phyloP scores from a whole-genome alignment of 2,797 vertebrate species.

The Neosalanx taihuensis region DNA sequence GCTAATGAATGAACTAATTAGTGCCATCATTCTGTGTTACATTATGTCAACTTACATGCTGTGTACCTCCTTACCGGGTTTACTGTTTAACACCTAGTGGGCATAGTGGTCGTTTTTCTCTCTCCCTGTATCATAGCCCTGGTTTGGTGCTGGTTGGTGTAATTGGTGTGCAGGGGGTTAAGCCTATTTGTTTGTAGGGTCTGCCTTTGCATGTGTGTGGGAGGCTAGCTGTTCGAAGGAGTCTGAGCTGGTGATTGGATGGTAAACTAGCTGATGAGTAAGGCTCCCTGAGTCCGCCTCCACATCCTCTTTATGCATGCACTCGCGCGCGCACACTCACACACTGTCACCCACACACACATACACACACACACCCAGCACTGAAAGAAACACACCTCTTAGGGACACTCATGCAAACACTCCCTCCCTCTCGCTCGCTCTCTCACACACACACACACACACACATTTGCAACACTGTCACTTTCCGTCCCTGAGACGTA shows the following conservation, averaged over 20 bases:
- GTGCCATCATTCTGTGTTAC: constrained; percentile 61
- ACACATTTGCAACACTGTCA: constrained; percentile 35
- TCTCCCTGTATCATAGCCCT: constrained; percentile 2
- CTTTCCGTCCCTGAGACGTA: constrained; percentile 25
- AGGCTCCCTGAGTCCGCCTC: constrained; percentile 65
- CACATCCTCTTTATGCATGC: constrained; percentile 69
- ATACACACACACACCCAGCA: not conserved
- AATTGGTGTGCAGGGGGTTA: constrained; percentile 21
- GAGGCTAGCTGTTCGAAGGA: constrained; percentile 54
- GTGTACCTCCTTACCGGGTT: constrained; percentile 24
- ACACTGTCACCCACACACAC: not conserved
- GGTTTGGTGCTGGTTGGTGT: constrained; percentile 13
- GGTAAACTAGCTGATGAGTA: constrained; percentile 61
- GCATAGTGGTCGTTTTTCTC: not conserved
- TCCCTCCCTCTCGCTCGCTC: not conserved
- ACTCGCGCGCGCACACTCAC: not conserved
- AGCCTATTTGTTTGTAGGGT: constrained; percentile 38
- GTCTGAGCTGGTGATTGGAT: constrained; percentile 52
- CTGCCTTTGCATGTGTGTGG: constrained; percentile 44
- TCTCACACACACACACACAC: constrained; percentile 16
- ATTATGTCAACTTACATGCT: constrained; percentile 57
- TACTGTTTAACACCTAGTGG: not conserved
- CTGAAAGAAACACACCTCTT: not conserved
- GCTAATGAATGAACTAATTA: constrained; percentile 75
- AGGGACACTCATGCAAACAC: constrained; percentile 14